Evolutionary conservation across 2,113 vertebrate species (phyloP).

Genomic region (Columba janthina): DNA sequence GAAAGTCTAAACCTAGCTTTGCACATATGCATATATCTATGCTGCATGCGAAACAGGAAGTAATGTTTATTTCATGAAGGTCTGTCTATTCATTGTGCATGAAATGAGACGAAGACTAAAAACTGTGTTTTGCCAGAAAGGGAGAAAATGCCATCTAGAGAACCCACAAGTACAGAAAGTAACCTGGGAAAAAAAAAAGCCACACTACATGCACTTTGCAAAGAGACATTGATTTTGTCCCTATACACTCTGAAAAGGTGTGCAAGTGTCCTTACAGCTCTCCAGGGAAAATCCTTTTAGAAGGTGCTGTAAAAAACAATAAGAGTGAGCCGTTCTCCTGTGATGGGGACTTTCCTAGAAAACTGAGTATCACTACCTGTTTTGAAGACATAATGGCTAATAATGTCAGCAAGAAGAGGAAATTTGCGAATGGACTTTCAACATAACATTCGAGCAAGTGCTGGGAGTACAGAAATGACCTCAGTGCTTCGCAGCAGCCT

Average conservation of each 20-base stretch:
- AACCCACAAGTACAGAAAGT: background rate
- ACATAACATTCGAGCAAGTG: background rate
- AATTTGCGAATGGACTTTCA: background rate
- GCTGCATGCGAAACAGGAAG: background rate
- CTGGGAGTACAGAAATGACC: background rate
- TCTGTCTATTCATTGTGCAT: background rate
- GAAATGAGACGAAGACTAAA: background rate
- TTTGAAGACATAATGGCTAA: background rate
- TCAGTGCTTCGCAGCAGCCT: background rate
- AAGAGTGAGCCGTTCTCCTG: rapidly evolving
- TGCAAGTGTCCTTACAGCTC: background rate
- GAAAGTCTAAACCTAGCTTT: background rate
- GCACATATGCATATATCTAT: background rate
- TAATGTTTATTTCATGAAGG: background rate
- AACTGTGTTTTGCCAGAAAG: background rate
- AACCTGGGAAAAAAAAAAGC: background rate
- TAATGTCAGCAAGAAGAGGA: background rate
- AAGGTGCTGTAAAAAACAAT: background rate
- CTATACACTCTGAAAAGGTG: background rate
- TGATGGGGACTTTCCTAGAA: background rate
- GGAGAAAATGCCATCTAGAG: background rate
- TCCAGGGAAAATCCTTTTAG: background rate
- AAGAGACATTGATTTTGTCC: background rate
- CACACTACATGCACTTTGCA: background rate
- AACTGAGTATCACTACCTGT: background rate